phyloP scores from a whole-genome alignment of 1,140 invertebrate species.

The Diorhabda carinulata region DNA sequence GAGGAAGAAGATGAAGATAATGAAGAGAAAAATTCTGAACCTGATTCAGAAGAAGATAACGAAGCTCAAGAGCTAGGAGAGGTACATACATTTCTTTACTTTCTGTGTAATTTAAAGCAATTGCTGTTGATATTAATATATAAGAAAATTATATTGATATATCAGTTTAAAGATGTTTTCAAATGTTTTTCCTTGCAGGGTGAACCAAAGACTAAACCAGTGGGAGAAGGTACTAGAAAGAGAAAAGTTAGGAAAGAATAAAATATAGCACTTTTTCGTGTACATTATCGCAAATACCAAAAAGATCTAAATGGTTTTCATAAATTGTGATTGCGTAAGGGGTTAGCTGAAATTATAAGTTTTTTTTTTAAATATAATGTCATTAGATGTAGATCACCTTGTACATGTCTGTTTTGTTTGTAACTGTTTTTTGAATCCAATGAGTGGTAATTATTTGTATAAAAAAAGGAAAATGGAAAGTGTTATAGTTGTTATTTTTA shows the following conservation, averaged over 20 bases:
- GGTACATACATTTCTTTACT: not conserved
- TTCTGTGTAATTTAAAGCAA: not conserved
- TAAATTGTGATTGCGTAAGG: not conserved
- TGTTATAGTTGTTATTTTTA: not conserved
- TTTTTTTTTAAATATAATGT: not conserved
- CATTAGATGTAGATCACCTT: not conserved
- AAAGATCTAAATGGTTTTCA: not conserved
- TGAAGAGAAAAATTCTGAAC: slow-evolving; percentile 43
- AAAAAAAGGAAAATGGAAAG: not conserved
- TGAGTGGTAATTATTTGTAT: not conserved
- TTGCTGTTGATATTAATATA: not conserved
- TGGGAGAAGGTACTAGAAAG: slow-evolving; percentile 52
- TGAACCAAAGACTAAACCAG: slow-evolving; percentile 22
- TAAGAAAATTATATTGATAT: not conserved
- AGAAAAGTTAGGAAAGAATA: slow-evolving; percentile 55
- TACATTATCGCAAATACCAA: not conserved
- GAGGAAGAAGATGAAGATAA: slow-evolving; percentile 43
- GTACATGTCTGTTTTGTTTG: not conserved
- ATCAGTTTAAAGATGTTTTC: not conserved
- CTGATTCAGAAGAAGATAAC: slow-evolving; percentile 46
- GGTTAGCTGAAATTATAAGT: not conserved
- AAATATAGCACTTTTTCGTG: slow-evolving; percentile 17
- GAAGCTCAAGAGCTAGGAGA: slow-evolving; percentile 38
- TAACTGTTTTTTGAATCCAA: not conserved
- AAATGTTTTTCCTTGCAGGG: slow-evolving; percentile 13